Percentiles rank a stretch among this genome's conserved stretches.
phyloP scores from a whole-genome alignment of 2,888 invertebrate genomes.

The Drosophila mulleri region DNA sequence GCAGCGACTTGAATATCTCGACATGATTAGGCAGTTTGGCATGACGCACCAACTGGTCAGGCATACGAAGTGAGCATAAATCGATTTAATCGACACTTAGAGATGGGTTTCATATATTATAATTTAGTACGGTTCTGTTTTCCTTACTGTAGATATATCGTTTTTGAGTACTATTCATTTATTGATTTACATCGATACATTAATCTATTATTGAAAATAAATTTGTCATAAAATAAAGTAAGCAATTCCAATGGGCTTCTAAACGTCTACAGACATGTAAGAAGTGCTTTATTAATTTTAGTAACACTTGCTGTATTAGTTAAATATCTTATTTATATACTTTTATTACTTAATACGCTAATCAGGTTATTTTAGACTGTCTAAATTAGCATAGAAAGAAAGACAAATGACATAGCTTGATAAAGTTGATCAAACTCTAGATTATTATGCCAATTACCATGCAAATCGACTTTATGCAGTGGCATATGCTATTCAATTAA shows the following conservation, averaged over 20 bases:
- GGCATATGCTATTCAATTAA: conserved; percentile 34
- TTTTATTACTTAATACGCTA: too few relatives aligned
- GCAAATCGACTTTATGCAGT: neutral
- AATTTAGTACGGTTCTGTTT: neutral
- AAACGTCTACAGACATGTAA: neutral
- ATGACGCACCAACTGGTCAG: conserved; percentile 20
- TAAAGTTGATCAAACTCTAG: neutral
- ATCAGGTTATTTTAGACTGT: too few relatives aligned
- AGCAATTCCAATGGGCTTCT: too few relatives aligned
- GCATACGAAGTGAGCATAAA: conserved; percentile 19
- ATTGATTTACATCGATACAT: neutral
- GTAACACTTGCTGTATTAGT: too few relatives aligned
- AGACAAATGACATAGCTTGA: neutral
- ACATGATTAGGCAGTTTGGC: conserved; percentile 65
- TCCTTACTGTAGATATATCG: neutral
- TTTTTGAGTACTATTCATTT: neutral
- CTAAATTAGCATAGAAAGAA: too few relatives aligned
- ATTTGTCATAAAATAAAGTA: too few relatives aligned
- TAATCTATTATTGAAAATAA: too few relatives aligned
- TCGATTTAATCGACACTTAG: neutral
- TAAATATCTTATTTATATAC: too few relatives aligned
- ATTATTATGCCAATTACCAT: neutral
- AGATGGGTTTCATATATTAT: neutral
- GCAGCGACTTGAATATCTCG: conserved; percentile 42
- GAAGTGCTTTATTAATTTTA: neutral